Evolutionary conservation across 2,797 vertebrate species (phyloP), one percentile per base, ranked within the genome.

Genomic region (Thamnophis elegans): DNA sequence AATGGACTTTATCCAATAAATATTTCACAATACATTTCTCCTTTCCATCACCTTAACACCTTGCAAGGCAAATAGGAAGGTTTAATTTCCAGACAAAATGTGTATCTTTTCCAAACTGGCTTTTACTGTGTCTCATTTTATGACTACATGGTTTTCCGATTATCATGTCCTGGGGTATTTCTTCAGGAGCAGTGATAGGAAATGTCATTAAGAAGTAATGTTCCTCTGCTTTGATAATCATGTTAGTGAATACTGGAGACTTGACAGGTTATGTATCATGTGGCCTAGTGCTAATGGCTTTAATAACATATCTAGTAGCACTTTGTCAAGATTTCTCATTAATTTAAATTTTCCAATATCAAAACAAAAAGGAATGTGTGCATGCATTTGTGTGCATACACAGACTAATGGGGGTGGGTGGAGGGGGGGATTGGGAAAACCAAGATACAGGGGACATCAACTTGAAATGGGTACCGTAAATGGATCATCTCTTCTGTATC

Each of bases 151-250:
- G 90, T 94, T 96, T 95, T 94, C 94, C 94, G 90, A 90, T 96
- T 94, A 96, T 96, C 93, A 58, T 93, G 95, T 97, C 96, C 96
- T 94, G 92, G 95, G 96, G 96, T 96, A 94, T 96, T 92, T 91
- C 94, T 98, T 95, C 94, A 97, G 95, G 95, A 94, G 94, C 97
- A 96, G 95, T 97, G 91, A 97, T 95, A 94, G 93, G 93, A 97
- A 97, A 97, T 96, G 95, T 93, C 96, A 97, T 98, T 96, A 97
- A 97, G 97, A 96, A 96, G 96, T 97, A 97, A 97, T 97, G 97
- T 96, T 96, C 95, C 90, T 92, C 91, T 94, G 92, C 94, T 95
- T 95, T 96, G 96, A 96, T 95, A 95, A 95, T 96, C 96, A 89
- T 96, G 95, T 97, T 97, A 97, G 96, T 96, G 97, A 97, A 97